Base-by-base conservation (phyloP, 2,113 vertebrate species). In the Gila orcuttii region DNA sequence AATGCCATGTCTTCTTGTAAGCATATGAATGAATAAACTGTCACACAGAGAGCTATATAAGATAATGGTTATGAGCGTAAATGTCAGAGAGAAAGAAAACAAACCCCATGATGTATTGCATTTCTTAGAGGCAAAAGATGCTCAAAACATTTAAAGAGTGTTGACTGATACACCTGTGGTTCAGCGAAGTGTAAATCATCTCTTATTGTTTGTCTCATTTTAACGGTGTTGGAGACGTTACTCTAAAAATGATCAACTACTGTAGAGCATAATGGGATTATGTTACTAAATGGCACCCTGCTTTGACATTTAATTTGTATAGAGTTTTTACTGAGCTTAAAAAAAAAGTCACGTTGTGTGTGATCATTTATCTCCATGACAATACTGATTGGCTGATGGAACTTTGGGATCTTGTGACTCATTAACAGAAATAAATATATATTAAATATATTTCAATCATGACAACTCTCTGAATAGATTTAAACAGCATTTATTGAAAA, bases 61-160 rank as follows among this genome's bases (percentile, higher is more conserved):
- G 31, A 79, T 90, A 91, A 91, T 91, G 88, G 85, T 81, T 90
- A 88, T 88, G 75, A 83, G 87, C 86, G 84, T 91, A 91, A 92
- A 91, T 92, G 90, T 76, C 90, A 87, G 83, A 87, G 42, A 62
- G 69, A 88, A 87, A 73, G 82, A 79, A 90, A 64, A 81, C 85
- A 73, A 91, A 85, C 90, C 60, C 68, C 47, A n/a, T 85, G 83
- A 83, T 85, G 79, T 62, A 85, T 85, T 50, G 66, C 23, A 74
- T 25, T 55, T 62, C 62, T 82, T 64, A 7, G n/a, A 62, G 60
- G 60, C 59, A 64, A 50, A 81, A 66, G 79, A 64, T 62, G 68
- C 78, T 82, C 57, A 8, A 73, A 60, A 36, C 76, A 39, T 76
- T 69, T 21, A 10, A 12, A 1, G 52, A 23, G 31, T 33, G 33